These are phyloP conservation scores for Druon quercuslanigerum DNA, from an alignment of 1,140 invertebrate species.

Conservation along the genomic window DNA sequence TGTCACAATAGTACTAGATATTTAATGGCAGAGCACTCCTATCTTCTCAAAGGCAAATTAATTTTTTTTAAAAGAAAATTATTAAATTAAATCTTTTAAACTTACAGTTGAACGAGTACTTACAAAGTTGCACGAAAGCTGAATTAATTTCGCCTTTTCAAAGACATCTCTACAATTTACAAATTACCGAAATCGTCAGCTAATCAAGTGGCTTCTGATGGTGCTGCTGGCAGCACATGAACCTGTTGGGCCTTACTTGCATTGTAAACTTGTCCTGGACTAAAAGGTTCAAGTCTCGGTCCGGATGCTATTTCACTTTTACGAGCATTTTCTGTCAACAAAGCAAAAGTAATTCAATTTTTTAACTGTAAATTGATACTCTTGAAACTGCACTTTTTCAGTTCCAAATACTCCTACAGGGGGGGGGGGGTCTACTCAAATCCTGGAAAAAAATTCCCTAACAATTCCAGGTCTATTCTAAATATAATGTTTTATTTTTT, in stretches of 20 bases:
- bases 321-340: slow-evolving; percentile 53
- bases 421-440: too few relatives aligned
- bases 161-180: background rate
- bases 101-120: background rate
- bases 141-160: background rate
- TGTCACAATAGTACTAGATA: slow-evolving; percentile 44
- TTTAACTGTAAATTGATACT: background rate
- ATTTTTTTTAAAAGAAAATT: too few relatives aligned
- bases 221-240: slow-evolving; percentile 83
- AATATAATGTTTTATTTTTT: too few relatives aligned
- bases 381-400: background rate
- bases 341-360: background rate
- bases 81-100: background rate
- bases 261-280: slow-evolving; percentile 91
- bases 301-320: slow-evolving; percentile 69
- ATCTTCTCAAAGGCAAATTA: background rate
- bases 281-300: slow-evolving; percentile 88
- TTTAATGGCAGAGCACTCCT: slow-evolving; percentile 37
- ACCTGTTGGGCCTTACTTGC: slow-evolving; percentile 91
- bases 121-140: background rate
- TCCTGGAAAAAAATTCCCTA: too few relatives aligned
- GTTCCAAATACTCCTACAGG: too few relatives aligned
- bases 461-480: too few relatives aligned
- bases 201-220: slow-evolving; percentile 58
- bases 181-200: background rate